Percentiles rank a stretch among this genome's conserved stretches.
These are phyloP conservation scores for Pseudopleuronectes americanus DNA, from an alignment of 2,797 vertebrate species.

Conservation along the genomic window DNA sequence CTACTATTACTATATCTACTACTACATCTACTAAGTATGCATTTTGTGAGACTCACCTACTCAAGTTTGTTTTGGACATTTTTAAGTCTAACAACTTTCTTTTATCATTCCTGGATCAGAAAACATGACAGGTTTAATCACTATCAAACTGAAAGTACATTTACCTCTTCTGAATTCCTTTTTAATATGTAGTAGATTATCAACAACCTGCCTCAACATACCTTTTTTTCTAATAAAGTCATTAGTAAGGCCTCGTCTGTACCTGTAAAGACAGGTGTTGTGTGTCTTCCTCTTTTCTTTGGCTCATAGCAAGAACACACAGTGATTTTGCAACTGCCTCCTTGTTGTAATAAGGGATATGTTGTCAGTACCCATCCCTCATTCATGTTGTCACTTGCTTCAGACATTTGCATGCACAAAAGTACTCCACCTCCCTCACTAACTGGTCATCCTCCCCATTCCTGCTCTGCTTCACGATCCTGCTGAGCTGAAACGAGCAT, in stretches of 20 bases:
- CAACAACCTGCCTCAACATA: too few species aligned
- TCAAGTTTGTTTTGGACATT: too few species aligned
- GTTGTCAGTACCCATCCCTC: slow-evolving; percentile 2
- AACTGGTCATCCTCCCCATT: slow-evolving; percentile 8
- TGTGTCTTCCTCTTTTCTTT: not conserved
- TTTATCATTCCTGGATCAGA: not conserved
- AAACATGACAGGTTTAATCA: not conserved
- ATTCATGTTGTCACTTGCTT: slow-evolving; percentile 34
- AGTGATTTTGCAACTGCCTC: not conserved
- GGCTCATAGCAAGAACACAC: not conserved
- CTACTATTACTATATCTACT: too few species aligned
- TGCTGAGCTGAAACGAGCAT: slow-evolving; percentile 36
- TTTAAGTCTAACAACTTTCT: too few species aligned
- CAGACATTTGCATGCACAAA: not conserved
- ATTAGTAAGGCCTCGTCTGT: not conserved
- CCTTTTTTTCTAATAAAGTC: not conserved
- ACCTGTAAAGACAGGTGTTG: not conserved
- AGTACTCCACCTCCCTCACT: not conserved
- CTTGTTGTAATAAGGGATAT: not conserved
- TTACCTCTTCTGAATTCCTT: not conserved
- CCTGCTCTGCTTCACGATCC: slow-evolving; percentile 24
- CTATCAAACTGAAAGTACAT: not conserved
- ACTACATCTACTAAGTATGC: too few species aligned
- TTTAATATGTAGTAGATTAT: too few species aligned
- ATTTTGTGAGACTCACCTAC: too few species aligned